Conservation (phyloP, 2,888 invertebrate genomes). For the Blastobasis lacticolella region DNA sequence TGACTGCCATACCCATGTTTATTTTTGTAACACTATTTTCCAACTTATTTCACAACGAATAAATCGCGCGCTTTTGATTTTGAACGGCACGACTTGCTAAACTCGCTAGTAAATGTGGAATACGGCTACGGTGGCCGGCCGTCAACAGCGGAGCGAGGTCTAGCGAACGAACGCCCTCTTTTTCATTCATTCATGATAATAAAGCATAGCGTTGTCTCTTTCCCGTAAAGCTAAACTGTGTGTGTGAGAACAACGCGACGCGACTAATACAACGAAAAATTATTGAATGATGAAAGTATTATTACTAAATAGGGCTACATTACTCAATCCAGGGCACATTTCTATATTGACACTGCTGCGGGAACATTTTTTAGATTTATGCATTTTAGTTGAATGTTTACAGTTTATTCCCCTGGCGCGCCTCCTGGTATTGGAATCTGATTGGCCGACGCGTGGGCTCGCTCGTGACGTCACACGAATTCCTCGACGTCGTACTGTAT, state of each 20-base stretch:
- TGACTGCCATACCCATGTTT: slow-evolving; percentile 63
- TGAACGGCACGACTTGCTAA: slow-evolving; percentile 56
- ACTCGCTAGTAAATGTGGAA: slow-evolving; percentile 55
- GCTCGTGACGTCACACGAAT: slow-evolving; percentile 67
- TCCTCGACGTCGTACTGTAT: slow-evolving; percentile 56
- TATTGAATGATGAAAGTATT: slow-evolving; percentile 8
- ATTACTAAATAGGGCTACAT: too few species aligned
- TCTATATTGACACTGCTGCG: too few species aligned
- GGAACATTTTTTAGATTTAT: background rate
- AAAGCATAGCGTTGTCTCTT: slow-evolving; percentile 10
- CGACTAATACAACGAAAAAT: slow-evolving; percentile 1
- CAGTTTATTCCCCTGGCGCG: slow-evolving; percentile 68
- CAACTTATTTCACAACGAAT: slow-evolving; percentile 11
- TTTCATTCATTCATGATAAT: slow-evolving; percentile 56
- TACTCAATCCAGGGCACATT: too few species aligned
- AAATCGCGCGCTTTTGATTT: slow-evolving; percentile 30
- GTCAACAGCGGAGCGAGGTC: slow-evolving; percentile 32
- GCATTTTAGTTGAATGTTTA: slow-evolving; percentile 13
- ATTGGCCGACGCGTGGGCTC: slow-evolving; percentile 70
- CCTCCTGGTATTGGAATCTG: slow-evolving; percentile 71
- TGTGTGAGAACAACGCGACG: slow-evolving; percentile 20
- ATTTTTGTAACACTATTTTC: slow-evolving; percentile 11
- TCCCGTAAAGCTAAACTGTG: slow-evolving; percentile 10
- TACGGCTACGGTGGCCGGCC: slow-evolving; percentile 28
- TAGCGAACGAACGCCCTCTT: slow-evolving; percentile 43